A percentile compares a stretch with the other conserved stretches of the same genome.
Evolutionary conservation across 2,797 vertebrate species (phyloP).

Genomic region (Mastacembelus armatus): DNA sequence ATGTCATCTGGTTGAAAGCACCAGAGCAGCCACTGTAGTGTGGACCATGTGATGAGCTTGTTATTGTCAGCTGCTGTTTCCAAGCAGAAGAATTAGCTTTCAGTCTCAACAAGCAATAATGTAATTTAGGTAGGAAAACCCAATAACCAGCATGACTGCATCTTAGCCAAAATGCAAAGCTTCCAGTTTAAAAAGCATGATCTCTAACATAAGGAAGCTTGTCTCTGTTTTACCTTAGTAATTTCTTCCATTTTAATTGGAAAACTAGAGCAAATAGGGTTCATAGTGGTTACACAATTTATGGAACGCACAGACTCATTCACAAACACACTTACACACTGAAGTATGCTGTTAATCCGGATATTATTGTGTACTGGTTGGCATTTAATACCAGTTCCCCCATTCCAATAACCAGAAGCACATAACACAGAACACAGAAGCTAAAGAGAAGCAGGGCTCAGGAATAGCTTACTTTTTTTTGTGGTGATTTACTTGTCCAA

Average conservation of each 20-base stretch:
- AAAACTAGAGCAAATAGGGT: neutral
- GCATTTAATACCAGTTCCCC: too few relatives aligned
- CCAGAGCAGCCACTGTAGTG: too few relatives aligned
- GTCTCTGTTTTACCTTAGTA: neutral
- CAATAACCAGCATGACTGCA: too few relatives aligned
- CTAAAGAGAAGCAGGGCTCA: constrained; percentile 33
- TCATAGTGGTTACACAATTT: neutral
- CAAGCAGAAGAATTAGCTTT: neutral
- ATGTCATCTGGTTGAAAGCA: too few relatives aligned
- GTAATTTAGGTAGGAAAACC: neutral
- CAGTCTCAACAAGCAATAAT: neutral
- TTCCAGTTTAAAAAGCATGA: neutral
- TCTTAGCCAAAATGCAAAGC: neutral
- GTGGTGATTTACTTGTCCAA: constrained; percentile 54
- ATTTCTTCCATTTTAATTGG: too few relatives aligned
- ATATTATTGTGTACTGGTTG: constrained; percentile 8
- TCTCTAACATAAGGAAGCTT: constrained; percentile 7
- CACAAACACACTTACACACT: neutral
- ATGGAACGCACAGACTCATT: neutral
- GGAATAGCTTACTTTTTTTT: constrained; percentile 40
- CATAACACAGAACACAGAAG: too few relatives aligned
- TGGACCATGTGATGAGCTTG: too few relatives aligned
- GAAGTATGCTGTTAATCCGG: neutral
- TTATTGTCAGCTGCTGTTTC: too few relatives aligned
- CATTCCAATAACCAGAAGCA: too few relatives aligned